Percentiles rank a stretch among this genome's conserved stretches.
Evolutionary conservation across 2,113 vertebrate genomes (phyloP).

Genomic region (Progne subis): DNA sequence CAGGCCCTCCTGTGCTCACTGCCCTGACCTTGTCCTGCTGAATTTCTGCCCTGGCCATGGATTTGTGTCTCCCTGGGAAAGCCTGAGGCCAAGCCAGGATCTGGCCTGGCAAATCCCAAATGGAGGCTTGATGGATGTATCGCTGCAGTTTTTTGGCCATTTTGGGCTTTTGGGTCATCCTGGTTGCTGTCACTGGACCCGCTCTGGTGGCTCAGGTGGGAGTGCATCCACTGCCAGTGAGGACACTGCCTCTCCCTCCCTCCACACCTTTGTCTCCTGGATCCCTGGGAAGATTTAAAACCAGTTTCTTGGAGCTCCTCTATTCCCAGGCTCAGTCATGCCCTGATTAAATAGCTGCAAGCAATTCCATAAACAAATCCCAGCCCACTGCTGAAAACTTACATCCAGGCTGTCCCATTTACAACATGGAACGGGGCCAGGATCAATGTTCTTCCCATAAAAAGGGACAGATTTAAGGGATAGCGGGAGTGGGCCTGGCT

Average conservation of each 20-base stretch:
- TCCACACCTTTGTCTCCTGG: background rate
- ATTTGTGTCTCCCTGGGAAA: background rate
- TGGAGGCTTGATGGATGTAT: background rate
- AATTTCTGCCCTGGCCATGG: background rate
- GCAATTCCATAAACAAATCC: background rate
- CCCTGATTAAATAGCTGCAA: background rate
- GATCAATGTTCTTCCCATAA: background rate
- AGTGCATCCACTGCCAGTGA: background rate
- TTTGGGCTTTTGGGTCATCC: background rate
- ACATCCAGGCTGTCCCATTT: background rate
- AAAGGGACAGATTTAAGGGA: background rate
- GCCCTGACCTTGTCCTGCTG: background rate
- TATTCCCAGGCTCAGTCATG: background rate
- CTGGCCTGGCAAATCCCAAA: background rate
- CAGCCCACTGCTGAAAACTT: background rate
- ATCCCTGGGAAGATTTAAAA: background rate
- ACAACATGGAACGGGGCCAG: fast-evolving
- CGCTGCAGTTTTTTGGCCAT: background rate
- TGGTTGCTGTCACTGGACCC: background rate
- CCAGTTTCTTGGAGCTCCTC: background rate
- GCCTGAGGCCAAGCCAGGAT: background rate
- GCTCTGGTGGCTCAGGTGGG: background rate
- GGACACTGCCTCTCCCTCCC: background rate
- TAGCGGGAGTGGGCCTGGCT: background rate
- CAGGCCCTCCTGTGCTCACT: background rate